These are phyloP conservation scores for Pseudomugil tenellus DNA, from an alignment of 2,797 vertebrate genomes.

Conservation along the genomic window DNA sequence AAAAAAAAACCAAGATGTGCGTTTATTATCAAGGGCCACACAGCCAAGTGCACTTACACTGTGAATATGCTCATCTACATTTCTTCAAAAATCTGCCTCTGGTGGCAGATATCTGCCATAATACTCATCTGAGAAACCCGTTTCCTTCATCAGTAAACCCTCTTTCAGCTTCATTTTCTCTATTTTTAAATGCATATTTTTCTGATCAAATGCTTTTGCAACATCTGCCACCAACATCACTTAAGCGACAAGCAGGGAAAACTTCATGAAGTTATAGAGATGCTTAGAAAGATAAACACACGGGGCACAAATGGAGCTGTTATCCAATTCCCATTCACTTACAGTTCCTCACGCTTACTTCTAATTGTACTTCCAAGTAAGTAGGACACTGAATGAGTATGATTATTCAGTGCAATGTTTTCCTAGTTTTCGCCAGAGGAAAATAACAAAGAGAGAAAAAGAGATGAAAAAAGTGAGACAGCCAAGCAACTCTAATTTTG, in stretches of 20 bases:
- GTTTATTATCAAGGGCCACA: slow-evolving; percentile 40
- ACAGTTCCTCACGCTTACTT: slow-evolving; percentile 6
- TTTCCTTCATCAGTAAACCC: slow-evolving; percentile 1
- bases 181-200: background rate
- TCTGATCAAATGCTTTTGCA: slow-evolving; percentile 10
- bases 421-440: slow-evolving; percentile 27
- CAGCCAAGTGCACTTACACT: slow-evolving; percentile 46
- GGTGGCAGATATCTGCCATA: slow-evolving; percentile 18
- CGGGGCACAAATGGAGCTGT: slow-evolving; percentile 32
- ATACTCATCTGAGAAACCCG: slow-evolving; percentile 1
- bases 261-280: slow-evolving; percentile 25
- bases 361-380: slow-evolving; percentile 24
- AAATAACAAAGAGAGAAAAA: slow-evolving; percentile 5
- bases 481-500: slow-evolving; percentile 47
- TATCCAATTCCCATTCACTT: slow-evolving; percentile 50
- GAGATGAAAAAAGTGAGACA: slow-evolving; percentile 31
- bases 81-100: slow-evolving; percentile 43
- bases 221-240: slow-evolving; percentile 1
- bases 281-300: slow-evolving; percentile 29
- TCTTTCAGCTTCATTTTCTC: background rate
- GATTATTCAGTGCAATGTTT: slow-evolving; percentile 36
- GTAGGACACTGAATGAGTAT: slow-evolving; percentile 24
- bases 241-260: slow-evolving; percentile 18
- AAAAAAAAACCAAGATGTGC: slow-evolving; percentile 30
- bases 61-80: slow-evolving; percentile 47